A percentile compares a stretch with the other conserved stretches of the same genome.
These are phyloP conservation scores for Sinosuthora webbiana DNA, from an alignment of 2,113 vertebrate species.

Conservation along the genomic window DNA sequence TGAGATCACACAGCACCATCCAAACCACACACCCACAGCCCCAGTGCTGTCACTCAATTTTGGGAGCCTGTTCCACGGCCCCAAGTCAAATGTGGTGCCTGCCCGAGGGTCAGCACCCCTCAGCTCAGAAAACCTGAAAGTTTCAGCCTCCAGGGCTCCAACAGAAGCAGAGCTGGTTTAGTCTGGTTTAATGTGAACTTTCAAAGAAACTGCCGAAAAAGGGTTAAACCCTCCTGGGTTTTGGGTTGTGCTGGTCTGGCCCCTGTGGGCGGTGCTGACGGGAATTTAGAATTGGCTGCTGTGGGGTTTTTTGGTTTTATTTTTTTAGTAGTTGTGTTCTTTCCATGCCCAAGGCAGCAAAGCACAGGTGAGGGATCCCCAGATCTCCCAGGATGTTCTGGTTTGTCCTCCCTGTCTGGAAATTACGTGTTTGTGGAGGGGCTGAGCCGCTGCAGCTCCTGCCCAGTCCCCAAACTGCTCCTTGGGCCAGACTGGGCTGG, in stretches of 20 bases:
- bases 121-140: too few relatives aligned
- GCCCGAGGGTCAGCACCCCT: too few relatives aligned
- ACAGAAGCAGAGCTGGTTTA: rapidly evolving
- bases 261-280: too few relatives aligned
- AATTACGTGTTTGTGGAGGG: rapidly evolving
- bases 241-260: background rate
- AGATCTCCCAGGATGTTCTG: rapidly evolving
- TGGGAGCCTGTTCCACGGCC: too few relatives aligned
- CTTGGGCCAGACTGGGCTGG: rapidly evolving
- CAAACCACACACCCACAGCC: too few relatives aligned
- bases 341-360: rapidly evolving
- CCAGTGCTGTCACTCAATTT: too few relatives aligned
- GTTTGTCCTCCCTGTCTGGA: rapidly evolving
- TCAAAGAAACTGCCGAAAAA: background rate
- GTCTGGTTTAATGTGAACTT: rapidly evolving
- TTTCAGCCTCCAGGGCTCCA: too few relatives aligned
- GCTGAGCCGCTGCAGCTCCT: background rate
- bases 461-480: rapidly evolving
- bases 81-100: too few relatives aligned
- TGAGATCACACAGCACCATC: too few relatives aligned
- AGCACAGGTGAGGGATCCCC: rapidly evolving
- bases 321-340: rapidly evolving
- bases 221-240: background rate
- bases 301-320: background rate
- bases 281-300: rapidly evolving